Evolutionary conservation across 2,797 vertebrate genomes (phyloP).

Genomic region (Arremon brunneinucha): DNA sequence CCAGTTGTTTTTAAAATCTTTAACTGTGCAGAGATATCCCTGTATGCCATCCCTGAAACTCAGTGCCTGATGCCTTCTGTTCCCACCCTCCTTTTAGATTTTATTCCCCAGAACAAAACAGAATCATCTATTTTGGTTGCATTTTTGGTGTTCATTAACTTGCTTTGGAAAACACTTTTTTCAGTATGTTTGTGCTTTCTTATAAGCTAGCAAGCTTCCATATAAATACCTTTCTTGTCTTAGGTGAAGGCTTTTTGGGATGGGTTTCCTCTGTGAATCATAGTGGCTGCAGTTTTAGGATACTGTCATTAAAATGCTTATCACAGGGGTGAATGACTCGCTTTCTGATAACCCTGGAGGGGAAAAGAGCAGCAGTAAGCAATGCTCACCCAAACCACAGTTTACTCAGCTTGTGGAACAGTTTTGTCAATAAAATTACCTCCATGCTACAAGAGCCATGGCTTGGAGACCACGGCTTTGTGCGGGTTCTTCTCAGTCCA

Average conservation of each 20-base stretch:
- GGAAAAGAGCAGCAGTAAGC: neutral
- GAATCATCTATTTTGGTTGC: neutral
- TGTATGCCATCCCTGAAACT: neutral
- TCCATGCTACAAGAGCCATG: neutral
- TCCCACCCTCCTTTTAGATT: neutral
- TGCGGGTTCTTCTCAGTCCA: neutral
- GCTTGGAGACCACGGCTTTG: neutral
- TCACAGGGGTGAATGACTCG: rapidly evolving
- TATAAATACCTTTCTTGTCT: neutral
- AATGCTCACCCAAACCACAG: neutral
- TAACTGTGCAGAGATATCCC: constrained; percentile 35
- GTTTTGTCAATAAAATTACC: neutral
- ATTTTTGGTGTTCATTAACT: neutral
- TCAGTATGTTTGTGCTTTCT: neutral
- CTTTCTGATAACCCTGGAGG: neutral
- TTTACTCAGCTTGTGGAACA: neutral
- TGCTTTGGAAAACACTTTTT: neutral
- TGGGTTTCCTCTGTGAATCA: neutral
- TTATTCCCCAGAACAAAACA: neutral
- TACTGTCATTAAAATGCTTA: neutral
- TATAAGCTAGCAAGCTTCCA: neutral
- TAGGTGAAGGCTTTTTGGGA: neutral
- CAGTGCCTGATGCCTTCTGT: neutral
- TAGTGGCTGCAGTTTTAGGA: neutral
- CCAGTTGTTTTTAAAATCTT: constrained; percentile 60